A percentile compares a stretch with the other conserved stretches of the same genome.
These are phyloP conservation scores for Himalopsyche phryganea DNA, from an alignment of 1,140 invertebrate species.

Conservation along the genomic window DNA sequence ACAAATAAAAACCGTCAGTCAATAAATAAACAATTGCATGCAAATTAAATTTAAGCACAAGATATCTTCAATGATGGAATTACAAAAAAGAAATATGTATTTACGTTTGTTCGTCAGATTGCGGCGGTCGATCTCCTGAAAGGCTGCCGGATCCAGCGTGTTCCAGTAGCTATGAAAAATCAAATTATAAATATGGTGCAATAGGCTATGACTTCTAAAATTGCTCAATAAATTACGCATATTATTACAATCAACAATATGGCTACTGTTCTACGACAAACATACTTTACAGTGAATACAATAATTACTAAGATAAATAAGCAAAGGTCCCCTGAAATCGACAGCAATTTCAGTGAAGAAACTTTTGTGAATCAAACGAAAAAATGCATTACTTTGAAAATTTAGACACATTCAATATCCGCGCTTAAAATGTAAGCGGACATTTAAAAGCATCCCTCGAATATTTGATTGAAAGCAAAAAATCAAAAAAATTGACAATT, in stretches of 20 bases:
- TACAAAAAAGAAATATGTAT: conserved; percentile 40
- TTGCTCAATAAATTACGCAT: conserved; percentile 27
- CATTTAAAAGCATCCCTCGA: no score
- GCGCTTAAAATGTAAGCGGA: no score
- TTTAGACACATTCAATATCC: background rate
- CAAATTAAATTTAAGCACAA: no score
- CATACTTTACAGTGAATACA: conserved; percentile 5
- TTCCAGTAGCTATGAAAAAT: conserved; percentile 60
- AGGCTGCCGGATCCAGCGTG: conserved; percentile 44
- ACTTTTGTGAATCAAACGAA: background rate
- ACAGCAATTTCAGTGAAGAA: background rate
- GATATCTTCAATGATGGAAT: no score
- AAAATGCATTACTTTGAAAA: background rate
- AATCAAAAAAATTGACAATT: background rate
- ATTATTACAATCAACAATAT: background rate
- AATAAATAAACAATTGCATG: no score
- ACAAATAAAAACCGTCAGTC: no score
- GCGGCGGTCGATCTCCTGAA: conserved; percentile 38
- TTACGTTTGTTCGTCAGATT: conserved; percentile 54
- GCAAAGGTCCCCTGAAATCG: background rate
- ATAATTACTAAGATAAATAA: conserved; percentile 8
- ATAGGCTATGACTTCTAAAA: conserved; percentile 27
- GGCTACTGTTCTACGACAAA: conserved; percentile 9
- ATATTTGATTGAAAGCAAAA: no score
- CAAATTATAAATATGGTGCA: conserved; percentile 42